Conservation (phyloP, 2,888 invertebrate genomes). For the Thumatha senex region DNA sequence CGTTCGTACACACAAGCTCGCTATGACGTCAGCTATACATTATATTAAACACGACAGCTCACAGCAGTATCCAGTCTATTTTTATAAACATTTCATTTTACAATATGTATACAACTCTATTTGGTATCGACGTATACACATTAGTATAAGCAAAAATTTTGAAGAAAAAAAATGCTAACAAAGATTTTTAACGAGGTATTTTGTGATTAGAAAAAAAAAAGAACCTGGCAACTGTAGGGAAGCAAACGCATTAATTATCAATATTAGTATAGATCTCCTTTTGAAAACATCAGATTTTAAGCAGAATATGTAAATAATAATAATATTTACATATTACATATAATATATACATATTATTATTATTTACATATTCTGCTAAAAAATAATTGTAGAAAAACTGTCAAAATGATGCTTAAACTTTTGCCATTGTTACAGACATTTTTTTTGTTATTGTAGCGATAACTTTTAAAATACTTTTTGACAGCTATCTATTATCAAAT, state of each 20-base stretch:
- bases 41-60: constrained; percentile 36
- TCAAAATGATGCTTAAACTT: too few relatives aligned
- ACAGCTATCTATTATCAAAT: too few relatives aligned
- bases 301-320: too few relatives aligned
- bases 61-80: constrained; percentile 53
- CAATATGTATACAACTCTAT: constrained; percentile 29
- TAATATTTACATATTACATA: too few relatives aligned
- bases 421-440: too few relatives aligned
- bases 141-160: not conserved
- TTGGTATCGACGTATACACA: constrained; percentile 8
- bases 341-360: too few relatives aligned
- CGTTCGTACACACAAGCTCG: constrained; percentile 27
- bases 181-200: not conserved
- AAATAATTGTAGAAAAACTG: too few relatives aligned
- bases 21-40: constrained; percentile 21
- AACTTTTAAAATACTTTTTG: too few relatives aligned
- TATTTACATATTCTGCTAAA: too few relatives aligned
- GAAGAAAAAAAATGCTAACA: constrained; percentile 1
- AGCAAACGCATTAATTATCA: not conserved
- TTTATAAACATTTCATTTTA: constrained; percentile 38
- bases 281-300: too few relatives aligned
- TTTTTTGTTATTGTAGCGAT: too few relatives aligned
- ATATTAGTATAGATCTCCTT: not conserved
- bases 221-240: not conserved
- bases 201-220: constrained; percentile 1